A percentile compares a stretch with the other conserved stretches of the same genome.
Conservation (phyloP, 2,113 vertebrate species). For the Tapirus terrestris region DNA sequence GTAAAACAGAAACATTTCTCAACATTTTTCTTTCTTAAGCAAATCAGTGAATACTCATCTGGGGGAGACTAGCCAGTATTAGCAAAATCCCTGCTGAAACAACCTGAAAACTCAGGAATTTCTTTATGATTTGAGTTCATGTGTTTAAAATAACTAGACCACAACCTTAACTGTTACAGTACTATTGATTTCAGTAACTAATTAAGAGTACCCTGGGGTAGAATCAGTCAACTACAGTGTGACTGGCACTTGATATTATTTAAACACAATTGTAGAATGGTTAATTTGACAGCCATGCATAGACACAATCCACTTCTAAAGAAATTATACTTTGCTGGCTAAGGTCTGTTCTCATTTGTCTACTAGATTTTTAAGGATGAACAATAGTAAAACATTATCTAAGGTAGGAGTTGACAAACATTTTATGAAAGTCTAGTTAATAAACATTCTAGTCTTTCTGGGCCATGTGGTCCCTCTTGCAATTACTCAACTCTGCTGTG, state of each 20-base stretch:
- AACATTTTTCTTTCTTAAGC: constrained; percentile 68
- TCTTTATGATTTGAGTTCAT: constrained; percentile 41
- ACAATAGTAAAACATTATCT: background rate
- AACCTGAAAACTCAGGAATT: background rate
- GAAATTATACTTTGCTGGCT: background rate
- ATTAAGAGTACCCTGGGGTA: background rate
- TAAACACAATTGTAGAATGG: background rate
- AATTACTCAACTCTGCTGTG: background rate
- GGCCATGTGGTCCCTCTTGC: background rate
- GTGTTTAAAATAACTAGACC: constrained; percentile 1
- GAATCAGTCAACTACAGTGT: background rate
- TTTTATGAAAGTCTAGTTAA: constrained; percentile 1
- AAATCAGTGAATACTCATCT: constrained; percentile 56
- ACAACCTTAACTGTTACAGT: background rate
- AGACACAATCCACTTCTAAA: background rate
- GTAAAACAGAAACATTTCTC: constrained; percentile 70
- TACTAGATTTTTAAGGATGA: background rate
- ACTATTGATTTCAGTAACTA: background rate
- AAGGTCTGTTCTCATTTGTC: background rate
- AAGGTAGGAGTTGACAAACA: background rate
- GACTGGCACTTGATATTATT: background rate
- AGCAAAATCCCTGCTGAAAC: background rate
- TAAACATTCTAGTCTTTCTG: background rate
- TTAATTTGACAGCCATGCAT: background rate
- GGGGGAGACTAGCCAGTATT: background rate